Base-by-base conservation (phyloP, 2,888 invertebrate species). In the Tryphoninae sp. region DNA sequence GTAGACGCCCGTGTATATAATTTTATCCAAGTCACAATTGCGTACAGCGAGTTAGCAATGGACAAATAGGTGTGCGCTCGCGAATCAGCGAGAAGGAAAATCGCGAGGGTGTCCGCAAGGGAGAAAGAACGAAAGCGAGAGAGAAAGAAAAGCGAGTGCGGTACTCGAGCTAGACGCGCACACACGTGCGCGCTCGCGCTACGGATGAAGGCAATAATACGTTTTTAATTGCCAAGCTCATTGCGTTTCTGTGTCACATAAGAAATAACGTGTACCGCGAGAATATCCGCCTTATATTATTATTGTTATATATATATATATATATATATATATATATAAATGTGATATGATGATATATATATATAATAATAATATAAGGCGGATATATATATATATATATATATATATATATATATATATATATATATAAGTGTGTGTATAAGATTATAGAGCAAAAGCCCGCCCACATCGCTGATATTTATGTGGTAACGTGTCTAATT, bases 381-480 rank as follows among this genome's bases (percentile, higher is more conserved):
- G n/a, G n/a, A 65, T 49, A 23, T 23, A 65, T 26, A 8, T 7
- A 26, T 59, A 62, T 62, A 59, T n/a, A n/a, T n/a, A 23, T 23
- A 23, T 23, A n/a, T 67, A 42, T 51, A 81, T 65, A 67, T 53
- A 58, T 59, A 65, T 49, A 23, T 23, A 65, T 26, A 8, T 7
- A 26, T 59, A 62, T 62, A 59, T 55, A 55, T 1, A 6, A 3
- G 33, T 9, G 26, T 40, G 19, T 42, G 23, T 42, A 53, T 8
- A 22, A 23, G 59, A 59, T 26, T 23, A 23, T 23, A 45, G 62
- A 40, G 62, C 71, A 72, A 71, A 53, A 62, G 83, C 77, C 86
- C 89, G 88, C 88, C 89, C 87, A 89, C 89, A 84, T 87, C 78
- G 84, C 61, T 45, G 73, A 86, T 85, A 85, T 84, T 86, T 81